Base-by-base conservation (phyloP, 2,888 invertebrate genomes). In the Tethea ocularis region DNA sequence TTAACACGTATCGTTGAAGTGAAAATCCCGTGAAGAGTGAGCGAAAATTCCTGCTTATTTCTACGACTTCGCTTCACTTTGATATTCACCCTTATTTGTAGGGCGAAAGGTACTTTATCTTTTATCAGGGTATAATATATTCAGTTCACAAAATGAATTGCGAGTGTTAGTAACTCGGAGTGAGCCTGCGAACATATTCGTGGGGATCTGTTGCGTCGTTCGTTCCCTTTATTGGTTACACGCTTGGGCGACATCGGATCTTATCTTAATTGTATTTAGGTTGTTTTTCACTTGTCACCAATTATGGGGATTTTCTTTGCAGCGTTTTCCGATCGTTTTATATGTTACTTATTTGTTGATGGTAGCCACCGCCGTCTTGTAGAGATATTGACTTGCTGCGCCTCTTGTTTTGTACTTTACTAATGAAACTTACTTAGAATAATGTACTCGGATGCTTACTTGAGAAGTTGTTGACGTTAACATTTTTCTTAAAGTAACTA, bases 81-180 rank as follows among this genome's bases (percentile, higher is more conserved):
- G 77, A 91, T 81, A 85, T 78, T 86, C 77, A 74, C 67, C 80
- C 82, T 83, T 91, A 86, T 80, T 64, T 63, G 58, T 58, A 68
- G 64, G 65, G 68, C 52, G 64, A 79, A 85, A 84, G 82, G 90
- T 86, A 70, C 79, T 80, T 82, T 89, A 83, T 89, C 76, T 81
- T 74, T 80, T 85, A 85, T 76, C 69, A 65, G 57, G 58, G 64
- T 66, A 73, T 91, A 93, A 93, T 92, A 85, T 93, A 93, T 93
- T 93, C 93, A 88, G 90, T 91, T 90, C 89, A 83, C 90, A 91
- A 92, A 92, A 93, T 93, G 92, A 93, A 93, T 93, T 92, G 91
- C 88, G 89, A 89, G 88, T 90, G 91, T 92, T 92, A 91, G 89
- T 91, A 92, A 91, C 91, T 93, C 87, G 73, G 88, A 90, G 89